Conservation (phyloP, 2,113 vertebrate species). For the Columba janthina region DNA sequence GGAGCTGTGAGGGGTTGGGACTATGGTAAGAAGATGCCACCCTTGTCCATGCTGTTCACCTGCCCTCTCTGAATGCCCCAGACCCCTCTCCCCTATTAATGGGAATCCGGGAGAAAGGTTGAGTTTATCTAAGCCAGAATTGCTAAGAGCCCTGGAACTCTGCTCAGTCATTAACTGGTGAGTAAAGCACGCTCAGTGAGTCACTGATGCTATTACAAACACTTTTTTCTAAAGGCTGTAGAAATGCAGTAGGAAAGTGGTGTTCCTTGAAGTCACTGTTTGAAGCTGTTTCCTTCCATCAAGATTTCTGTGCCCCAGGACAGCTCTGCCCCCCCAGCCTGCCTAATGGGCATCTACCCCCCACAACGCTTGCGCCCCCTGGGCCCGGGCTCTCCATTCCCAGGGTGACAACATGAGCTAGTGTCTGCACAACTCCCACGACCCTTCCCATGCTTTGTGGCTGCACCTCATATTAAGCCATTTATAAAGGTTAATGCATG, state of each 20-base stretch:
- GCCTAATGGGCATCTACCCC: not conserved
- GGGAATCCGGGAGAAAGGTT: not conserved
- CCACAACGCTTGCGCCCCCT: not conserved
- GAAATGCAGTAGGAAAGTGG: not conserved
- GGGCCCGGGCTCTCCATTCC: not conserved
- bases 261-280: slow-evolving; percentile 5
- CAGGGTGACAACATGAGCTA: not conserved
- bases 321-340: accelerated
- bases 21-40: not conserved
- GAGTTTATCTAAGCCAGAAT: not conserved
- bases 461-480: not conserved
- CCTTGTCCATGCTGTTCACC: not conserved
- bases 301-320: not conserved
- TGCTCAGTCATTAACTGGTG: slow-evolving; percentile 14
- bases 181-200: slow-evolving; percentile 9
- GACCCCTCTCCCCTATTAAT: not conserved
- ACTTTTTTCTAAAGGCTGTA: not conserved
- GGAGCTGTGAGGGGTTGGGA: not conserved
- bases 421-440: accelerated
- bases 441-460: not conserved
- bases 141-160: not conserved
- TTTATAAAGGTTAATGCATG: slow-evolving; percentile 20
- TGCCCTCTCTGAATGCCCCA: not conserved
- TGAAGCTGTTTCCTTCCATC: not conserved
- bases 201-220: slow-evolving; percentile 21